Evolutionary conservation across 2,888 invertebrate species (phyloP).

Genomic region (Andricus quercusramuli): DNA sequence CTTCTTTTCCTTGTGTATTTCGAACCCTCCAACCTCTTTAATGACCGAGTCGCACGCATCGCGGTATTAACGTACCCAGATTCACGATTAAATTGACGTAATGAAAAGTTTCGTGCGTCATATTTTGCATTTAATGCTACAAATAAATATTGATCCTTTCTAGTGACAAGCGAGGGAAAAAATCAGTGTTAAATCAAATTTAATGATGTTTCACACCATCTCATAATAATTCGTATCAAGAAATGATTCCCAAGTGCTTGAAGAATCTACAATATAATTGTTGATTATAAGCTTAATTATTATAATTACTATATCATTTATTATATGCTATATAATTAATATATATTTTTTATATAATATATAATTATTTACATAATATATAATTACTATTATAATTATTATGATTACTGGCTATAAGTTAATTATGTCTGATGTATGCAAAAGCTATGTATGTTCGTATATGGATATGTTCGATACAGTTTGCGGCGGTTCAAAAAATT

Average conservation of each 20-base stretch:
- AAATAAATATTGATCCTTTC: slow-evolving; percentile 6
- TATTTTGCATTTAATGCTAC: slow-evolving; percentile 18
- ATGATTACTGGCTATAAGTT: too few relatives aligned
- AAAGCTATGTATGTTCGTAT: too few relatives aligned
- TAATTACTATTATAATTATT: too few relatives aligned
- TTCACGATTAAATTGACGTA: slow-evolving; percentile 45
- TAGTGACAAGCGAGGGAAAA: not conserved
- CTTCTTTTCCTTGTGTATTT: slow-evolving; percentile 57
- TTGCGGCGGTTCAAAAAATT: not conserved
- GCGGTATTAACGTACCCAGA: slow-evolving; percentile 56
- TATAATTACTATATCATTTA: too few relatives aligned
- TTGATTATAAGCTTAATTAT: too few relatives aligned
- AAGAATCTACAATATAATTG: not conserved
- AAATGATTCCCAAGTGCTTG: not conserved
- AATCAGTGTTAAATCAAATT: slow-evolving; percentile 4
- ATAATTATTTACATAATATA: too few relatives aligned
- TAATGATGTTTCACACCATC: not conserved
- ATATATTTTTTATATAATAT: too few relatives aligned
- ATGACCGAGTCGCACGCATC: slow-evolving; percentile 72
- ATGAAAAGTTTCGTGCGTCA: slow-evolving; percentile 31
- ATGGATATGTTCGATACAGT: too few relatives aligned
- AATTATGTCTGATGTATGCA: too few relatives aligned
- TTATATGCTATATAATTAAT: too few relatives aligned
- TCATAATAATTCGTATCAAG: not conserved
- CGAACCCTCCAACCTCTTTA: slow-evolving; percentile 64